Percentiles rank a stretch among this genome's conserved stretches.
These are phyloP conservation scores for Zaprionus vittiger DNA, from an alignment of 1,140 invertebrate species.

Conservation along the genomic window DNA sequence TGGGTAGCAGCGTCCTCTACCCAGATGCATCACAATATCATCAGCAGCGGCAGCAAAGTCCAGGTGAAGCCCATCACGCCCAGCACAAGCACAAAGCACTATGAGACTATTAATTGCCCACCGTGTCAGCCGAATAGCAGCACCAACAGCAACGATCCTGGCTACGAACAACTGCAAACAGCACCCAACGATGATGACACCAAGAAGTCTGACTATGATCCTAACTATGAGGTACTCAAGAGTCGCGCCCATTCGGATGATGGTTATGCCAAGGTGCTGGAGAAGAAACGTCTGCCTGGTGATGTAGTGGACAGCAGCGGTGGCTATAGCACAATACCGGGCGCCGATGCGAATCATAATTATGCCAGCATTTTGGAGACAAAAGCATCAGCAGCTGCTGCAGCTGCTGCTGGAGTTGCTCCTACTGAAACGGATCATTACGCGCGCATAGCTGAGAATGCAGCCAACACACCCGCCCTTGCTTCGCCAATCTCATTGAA, in stretches of 20 bases:
- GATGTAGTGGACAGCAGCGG: constrained; percentile 59
- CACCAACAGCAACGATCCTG: constrained; percentile 86
- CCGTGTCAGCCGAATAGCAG: constrained; percentile 30
- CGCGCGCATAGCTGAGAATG: constrained; percentile 71
- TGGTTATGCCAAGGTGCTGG: constrained; percentile 84
- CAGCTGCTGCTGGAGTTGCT: background rate
- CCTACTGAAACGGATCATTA: constrained; percentile 69
- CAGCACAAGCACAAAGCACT: constrained; percentile 71
- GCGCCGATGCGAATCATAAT: constrained; percentile 80
- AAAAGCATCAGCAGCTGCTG: constrained; percentile 44
- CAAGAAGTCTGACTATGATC: constrained; percentile 86
- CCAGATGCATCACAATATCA: constrained; percentile 18
- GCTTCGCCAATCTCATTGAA: constrained; percentile 66
- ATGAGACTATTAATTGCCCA: constrained; percentile 78
- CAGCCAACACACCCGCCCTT: constrained; percentile 38
- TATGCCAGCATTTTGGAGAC: constrained; percentile 83
- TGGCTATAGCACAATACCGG: constrained; percentile 78
- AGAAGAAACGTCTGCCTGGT: constrained; percentile 62
- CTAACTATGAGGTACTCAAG: constrained; percentile 89
- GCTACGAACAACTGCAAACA: constrained; percentile 86
- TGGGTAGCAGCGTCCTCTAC: constrained; percentile 1
- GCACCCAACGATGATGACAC: constrained; percentile 50
- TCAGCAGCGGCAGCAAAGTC: constrained; percentile 25
- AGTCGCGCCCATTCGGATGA: constrained; percentile 72
- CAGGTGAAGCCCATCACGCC: constrained; percentile 24